Conservation (phyloP, 2,797 vertebrate genomes). For the Malacoctenus gilli region DNA sequence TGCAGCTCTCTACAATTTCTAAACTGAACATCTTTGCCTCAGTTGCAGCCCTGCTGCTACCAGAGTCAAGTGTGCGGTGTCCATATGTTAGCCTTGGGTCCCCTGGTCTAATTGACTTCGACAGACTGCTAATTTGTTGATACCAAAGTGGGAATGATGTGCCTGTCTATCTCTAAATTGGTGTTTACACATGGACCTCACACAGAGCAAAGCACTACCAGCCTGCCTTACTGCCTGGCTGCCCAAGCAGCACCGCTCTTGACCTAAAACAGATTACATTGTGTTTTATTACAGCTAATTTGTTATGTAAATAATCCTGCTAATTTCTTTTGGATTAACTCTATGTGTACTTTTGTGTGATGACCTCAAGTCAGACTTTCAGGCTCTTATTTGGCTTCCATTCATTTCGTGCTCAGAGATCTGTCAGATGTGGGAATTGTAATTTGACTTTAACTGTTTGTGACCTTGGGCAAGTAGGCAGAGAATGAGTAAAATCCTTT, state of each 20-base stretch:
- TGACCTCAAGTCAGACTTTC: conserved; percentile 74
- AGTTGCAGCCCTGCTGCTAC: conserved; percentile 45
- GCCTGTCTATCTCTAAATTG: conserved; percentile 93
- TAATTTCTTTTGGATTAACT: conserved; percentile 89
- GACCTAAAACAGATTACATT: conserved; percentile 85
- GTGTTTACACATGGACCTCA: conserved; percentile 97
- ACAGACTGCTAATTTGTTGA: conserved; percentile 93
- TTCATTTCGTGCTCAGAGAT: conserved; percentile 49
- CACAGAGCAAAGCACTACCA: conserved; percentile 92
- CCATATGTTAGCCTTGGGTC: conserved; percentile 75
- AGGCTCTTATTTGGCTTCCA: conserved; percentile 53
- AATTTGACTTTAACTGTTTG: conserved; percentile 68
- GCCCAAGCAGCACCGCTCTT: conserved; percentile 80
- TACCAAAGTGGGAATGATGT: conserved; percentile 90
- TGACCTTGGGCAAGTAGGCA: conserved; percentile 62
- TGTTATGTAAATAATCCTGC: conserved; percentile 87
- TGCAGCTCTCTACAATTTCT: conserved; percentile 20
- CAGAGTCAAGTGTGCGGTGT: conserved; percentile 56
- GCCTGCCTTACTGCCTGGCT: conserved; percentile 76
- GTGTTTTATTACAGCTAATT: conserved; percentile 94
- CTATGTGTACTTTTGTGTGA: conserved; percentile 86
- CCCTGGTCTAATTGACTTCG: conserved; percentile 88
- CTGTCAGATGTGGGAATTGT: conserved; percentile 63
- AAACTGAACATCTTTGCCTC: conserved; percentile 32
- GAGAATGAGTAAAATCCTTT: conserved; percentile 52